These are phyloP conservation scores for Oreohelix idahoensis DNA, from an alignment of 1,140 invertebrate genomes.

Conservation along the genomic window DNA sequence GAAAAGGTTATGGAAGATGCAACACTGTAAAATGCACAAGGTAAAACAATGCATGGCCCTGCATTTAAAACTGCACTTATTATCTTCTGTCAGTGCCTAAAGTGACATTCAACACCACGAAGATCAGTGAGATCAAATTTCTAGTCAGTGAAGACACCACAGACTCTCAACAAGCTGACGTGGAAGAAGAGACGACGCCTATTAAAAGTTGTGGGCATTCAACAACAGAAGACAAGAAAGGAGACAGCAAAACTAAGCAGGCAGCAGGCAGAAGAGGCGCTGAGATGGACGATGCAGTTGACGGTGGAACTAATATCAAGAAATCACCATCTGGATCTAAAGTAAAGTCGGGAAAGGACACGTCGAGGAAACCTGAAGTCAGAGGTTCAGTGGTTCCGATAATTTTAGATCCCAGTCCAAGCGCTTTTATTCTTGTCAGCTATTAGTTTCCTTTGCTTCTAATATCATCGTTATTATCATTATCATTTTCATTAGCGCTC, in stretches of 20 bases:
- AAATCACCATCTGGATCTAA: not conserved
- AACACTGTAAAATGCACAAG: too few relatives aligned
- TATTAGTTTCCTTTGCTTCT: too few relatives aligned
- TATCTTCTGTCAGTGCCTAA: not conserved
- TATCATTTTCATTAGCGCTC: too few relatives aligned
- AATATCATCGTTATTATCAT: too few relatives aligned
- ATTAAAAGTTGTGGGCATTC: not conserved
- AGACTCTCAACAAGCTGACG: not conserved
- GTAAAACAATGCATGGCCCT: too few relatives aligned
- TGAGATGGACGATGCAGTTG: not conserved
- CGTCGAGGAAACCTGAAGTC: not conserved
- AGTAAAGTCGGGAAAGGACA: not conserved
- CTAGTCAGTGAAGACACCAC: not conserved
- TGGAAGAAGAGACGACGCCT: not conserved
- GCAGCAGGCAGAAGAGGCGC: not conserved
- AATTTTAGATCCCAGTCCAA: too few relatives aligned
- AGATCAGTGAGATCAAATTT: not conserved
- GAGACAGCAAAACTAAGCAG: not conserved
- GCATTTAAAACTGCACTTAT: too few relatives aligned
- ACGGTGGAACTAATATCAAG: not conserved
- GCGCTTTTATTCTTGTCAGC: too few relatives aligned
- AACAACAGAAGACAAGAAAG: not conserved
- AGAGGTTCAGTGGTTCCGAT: not conserved
- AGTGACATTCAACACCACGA: not conserved
- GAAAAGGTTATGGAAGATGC: too few relatives aligned